Evolutionary conservation across 2,113 vertebrate genomes (phyloP), one percentile per base, ranked within the genome.

Genomic region (Glaucomys volans): DNA sequence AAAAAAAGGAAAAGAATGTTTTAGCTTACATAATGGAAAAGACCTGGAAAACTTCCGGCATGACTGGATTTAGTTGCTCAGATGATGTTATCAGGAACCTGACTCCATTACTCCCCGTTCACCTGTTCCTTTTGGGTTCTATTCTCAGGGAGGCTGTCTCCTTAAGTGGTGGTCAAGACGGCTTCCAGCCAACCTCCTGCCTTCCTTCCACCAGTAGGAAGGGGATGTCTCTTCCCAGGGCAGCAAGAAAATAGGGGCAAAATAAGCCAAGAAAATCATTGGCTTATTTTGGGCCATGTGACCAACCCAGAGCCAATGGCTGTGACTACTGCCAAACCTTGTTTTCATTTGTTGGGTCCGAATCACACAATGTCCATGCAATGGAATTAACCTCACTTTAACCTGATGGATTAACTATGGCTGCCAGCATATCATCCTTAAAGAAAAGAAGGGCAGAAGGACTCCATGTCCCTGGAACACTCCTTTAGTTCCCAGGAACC

Each of bases 291-390:
- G 8, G 26, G 14, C 62, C 87, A 86, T 62, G 74, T 66, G 64
- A 40, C 26, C 64, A 93, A 37, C 40, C 16, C 89, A 81, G n/a
- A 95, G 76, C 32, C 90, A 79, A 85, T 89, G 32, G 13, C 59
- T 12, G 4, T 10, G 10, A 12, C 81, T 81, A 37, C 9, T 52
- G 6, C 47, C 26, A 87, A 44, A 64, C 5, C 22, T 62, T 64
- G 24, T 67, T 93, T 13, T 95, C 37, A 40, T 4, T 44, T 44
- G 69, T 7, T 10, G 17, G 18, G 5, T 62, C 40, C 64, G 14
- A 47, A 32, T 30, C 62, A 57, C 35, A 22, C 37, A 71, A 26
- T 24, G 59, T 18, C 30, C 7, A 94, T 42, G 14, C 3, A 17
- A 26, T 24, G 12, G 40, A 9, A 26, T 69, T 42, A 80, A 22